Base-by-base conservation (phyloP, 2,888 invertebrate species). In the Eupithecia pulchellata region DNA sequence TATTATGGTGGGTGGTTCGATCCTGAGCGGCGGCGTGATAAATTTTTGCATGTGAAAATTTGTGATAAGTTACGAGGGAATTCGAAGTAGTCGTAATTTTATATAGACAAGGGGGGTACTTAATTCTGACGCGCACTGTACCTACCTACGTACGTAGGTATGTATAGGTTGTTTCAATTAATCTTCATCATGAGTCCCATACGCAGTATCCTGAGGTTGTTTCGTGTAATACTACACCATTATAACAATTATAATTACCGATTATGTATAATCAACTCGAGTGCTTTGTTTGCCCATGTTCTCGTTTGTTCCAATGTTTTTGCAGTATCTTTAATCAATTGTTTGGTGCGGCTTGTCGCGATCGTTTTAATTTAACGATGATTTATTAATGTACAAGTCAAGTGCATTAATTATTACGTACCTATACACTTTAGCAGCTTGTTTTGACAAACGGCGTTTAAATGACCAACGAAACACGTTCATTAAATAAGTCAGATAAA, bases 181-280 rank as follows among this genome's bases (percentile, higher is more conserved):
- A 58, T 58, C 58, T 29, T 58, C 29, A 6, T 17, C 57, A 30
- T 30, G 27, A 29, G 58, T 47, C 25, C 42, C 20, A n/a, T 3
- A 42, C n/a, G 34, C 3, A 32, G 34, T 4, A 0, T 0, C 36
- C 13, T 3, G 52, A n/a, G 11, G 25, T 0, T 20, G 20, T 52
- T 25, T 13, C 11, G 20, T 52, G 52, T 52, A 52, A 52, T 13
- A 52, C 52, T 25, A 52, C 25, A 52, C 25, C 52, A 52, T 25
- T 52, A 25, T 11, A 67, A 52, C 25, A 20, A 52, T 25, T 52
- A 25, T 11, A 67, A 67, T 61, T 27, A 61, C 20, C 27, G 61
- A 61, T 34, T 52, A 36, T 13, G 13, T 36, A 34, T 71, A 42
- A 62, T 65, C 32, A 71, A 68, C 39, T 68, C 5, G 47, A 69